Evolutionary conservation across 2,113 vertebrate species (phyloP), one percentile per base, ranked within the genome.

Genomic region (Phainopepla nitens): DNA sequence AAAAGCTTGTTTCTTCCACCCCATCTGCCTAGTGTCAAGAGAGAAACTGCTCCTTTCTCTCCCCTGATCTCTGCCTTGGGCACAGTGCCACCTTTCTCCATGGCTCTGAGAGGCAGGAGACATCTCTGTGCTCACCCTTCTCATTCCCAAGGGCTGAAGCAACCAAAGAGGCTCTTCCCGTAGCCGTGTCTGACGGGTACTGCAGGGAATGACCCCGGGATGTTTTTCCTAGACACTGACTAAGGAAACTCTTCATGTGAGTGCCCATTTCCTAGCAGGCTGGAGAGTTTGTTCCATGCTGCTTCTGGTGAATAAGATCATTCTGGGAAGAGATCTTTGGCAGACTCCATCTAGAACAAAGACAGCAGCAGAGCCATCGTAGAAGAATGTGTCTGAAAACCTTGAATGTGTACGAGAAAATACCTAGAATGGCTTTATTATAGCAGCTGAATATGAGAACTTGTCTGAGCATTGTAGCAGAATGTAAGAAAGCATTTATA

Each of bases 281-380:
- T 94, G 80, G 18, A 83, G 90, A 90, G 36, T 84, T 94, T 94
- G 86, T 86, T 97, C 78, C 90, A 36, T 41, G 81, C 36, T 94
- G 56, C 56, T 83, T 80, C 51, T 76, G 54, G 24, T 62, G 85
- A 94, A 50, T 73, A 91, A 62, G 54, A 82, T 82, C 27, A 68
- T 96, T 88, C 87, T 83, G 92, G 92, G 92, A 97, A 97, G 75
- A 86, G 79, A 62, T 58, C 47, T 95, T 89, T 93, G 92, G 71
- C 88, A 95, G 56, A 19, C 36, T 92, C 51, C 51, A 31, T 33
- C 70, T 68, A 36, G 56, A 51, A 91, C 56, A 86, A 80, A 92
- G 69, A 85, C 13, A 10, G 71, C 61, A 64, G 41, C 82, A 64
- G 64, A 89, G 39, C 53, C 69, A 65, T 72, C 9, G 3, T 4